Percentiles rank a stretch among this genome's conserved stretches.
Conservation (phyloP, 2,797 vertebrate genomes). For the Phylloscopus collybita region DNA sequence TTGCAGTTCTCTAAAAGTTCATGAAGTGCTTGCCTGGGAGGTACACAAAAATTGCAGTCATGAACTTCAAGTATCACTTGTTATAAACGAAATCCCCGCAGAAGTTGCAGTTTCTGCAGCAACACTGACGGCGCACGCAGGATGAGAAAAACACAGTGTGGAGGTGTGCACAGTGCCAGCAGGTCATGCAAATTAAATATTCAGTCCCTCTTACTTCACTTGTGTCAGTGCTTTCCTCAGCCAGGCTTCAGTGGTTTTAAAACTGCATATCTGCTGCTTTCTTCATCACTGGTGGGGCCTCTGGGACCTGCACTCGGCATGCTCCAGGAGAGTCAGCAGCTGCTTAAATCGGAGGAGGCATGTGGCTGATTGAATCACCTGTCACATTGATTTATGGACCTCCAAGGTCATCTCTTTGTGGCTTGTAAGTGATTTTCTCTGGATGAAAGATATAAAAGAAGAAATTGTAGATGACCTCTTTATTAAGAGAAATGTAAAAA, state of each 20-base stretch:
- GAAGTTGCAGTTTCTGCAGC: neutral
- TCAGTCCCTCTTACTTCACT: conserved; percentile 44
- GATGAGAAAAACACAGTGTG: neutral
- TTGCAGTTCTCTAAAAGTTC: neutral
- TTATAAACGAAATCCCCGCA: rapidly evolving
- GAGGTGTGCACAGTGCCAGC: neutral
- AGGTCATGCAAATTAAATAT: conserved; percentile 42
- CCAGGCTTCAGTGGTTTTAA: conserved; percentile 59
- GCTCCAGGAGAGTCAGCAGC: conserved; percentile 53
- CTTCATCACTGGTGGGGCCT: neutral
- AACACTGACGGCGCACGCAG: rapidly evolving
- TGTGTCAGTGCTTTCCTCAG: conserved; percentile 64
- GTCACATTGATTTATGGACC: conserved; percentile 67
- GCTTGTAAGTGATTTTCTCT: conserved; percentile 21
- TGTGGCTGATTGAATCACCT: conserved; percentile 65
- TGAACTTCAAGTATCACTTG: neutral
- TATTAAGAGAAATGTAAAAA: conserved; percentile 21
- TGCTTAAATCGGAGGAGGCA: conserved; percentile 45
- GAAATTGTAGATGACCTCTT: neutral
- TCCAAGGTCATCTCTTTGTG: conserved; percentile 23
- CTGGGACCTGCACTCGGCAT: conserved; percentile 32
- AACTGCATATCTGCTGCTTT: conserved; percentile 62
- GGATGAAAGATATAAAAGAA: neutral
- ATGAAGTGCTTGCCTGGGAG: neutral
- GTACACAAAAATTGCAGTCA: neutral